A percentile compares a stretch with the other conserved stretches of the same genome.
phyloP scores from a whole-genome alignment of 1,140 invertebrate genomes.

The Drosophila parabipectinata region DNA sequence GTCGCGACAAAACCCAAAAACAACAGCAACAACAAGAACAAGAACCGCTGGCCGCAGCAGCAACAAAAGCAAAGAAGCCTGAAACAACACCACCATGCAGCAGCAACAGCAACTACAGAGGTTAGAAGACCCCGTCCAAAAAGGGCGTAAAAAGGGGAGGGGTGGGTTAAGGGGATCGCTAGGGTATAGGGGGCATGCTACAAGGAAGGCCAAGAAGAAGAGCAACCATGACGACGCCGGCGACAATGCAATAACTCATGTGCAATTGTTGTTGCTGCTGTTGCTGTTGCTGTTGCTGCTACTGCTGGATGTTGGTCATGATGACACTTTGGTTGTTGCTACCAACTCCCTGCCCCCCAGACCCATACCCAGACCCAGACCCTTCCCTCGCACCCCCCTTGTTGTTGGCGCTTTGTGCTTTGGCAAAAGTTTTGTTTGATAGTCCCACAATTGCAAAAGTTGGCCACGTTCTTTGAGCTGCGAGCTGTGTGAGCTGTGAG shows the following conservation, averaged over 20 bases:
- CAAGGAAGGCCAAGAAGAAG: constrained; percentile 20
- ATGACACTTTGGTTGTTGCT: constrained; percentile 68
- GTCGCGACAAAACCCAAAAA: constrained; percentile 62
- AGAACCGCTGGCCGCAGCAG: constrained; percentile 37
- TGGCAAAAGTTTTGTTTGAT: constrained; percentile 70
- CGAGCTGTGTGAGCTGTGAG: constrained; percentile 1
- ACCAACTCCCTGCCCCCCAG: constrained; percentile 13
- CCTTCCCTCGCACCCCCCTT: not conserved
- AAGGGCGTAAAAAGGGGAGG: constrained; percentile 12
- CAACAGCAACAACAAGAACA: constrained; percentile 37
- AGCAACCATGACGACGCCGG: constrained; percentile 50
- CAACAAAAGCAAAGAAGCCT: constrained; percentile 1
- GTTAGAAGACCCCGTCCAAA: constrained; percentile 11
- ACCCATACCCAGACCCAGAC: too few relatives aligned
- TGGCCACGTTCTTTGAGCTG: constrained; percentile 54
- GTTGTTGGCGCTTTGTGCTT: constrained; percentile 46
- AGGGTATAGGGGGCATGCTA: not conserved
- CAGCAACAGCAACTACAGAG: constrained; percentile 17
- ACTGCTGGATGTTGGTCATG: constrained; percentile 56
- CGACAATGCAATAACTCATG: constrained; percentile 77
- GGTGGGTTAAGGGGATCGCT: too few relatives aligned
- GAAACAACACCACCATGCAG: not conserved
- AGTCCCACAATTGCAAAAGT: constrained; percentile 65
- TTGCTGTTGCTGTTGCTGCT: constrained; percentile 19
- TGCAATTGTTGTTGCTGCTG: constrained; percentile 47